A percentile compares a stretch with the other conserved stretches of the same genome.
Evolutionary conservation across 2,797 vertebrate species (phyloP).

Genomic region (Aulostomus chinensis): DNA sequence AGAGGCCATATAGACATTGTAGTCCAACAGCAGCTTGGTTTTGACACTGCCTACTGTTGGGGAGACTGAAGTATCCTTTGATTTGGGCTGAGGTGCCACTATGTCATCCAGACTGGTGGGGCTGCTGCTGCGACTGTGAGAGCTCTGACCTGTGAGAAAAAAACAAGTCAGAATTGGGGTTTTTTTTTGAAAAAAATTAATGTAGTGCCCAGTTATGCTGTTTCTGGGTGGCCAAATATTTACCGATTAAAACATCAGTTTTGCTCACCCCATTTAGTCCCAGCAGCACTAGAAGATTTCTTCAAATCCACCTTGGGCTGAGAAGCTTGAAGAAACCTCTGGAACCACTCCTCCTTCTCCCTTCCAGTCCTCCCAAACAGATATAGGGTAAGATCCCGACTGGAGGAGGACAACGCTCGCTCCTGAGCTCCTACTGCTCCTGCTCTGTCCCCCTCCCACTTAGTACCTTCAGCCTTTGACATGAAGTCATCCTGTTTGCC

Average conservation of each 20-base stretch:
- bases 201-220: too few relatives aligned
- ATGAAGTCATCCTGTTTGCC: conserved; percentile 92
- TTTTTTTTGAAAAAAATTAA: too few relatives aligned
- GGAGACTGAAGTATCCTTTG: conserved; percentile 80
- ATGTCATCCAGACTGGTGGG: conserved; percentile 89
- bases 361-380: conserved; percentile 95
- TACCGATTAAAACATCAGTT: not conserved
- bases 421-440: conserved; percentile 59
- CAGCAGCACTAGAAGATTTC: conserved; percentile 68
- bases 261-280: conserved; percentile 82
- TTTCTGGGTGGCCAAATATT: too few relatives aligned
- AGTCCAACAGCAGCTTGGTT: conserved; percentile 87
- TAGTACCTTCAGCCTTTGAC: conserved; percentile 87
- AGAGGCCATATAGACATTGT: conserved; percentile 89
- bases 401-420: conserved; percentile 48
- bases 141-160: conserved; percentile 71
- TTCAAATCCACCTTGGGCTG: conserved; percentile 82
- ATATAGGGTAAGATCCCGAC: conserved; percentile 87
- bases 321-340: conserved; percentile 86
- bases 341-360: conserved; percentile 98
- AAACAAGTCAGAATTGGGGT: too few relatives aligned
- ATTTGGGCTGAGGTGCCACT: conserved; percentile 77
- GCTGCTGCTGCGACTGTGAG: conserved; percentile 91
- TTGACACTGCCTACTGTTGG: conserved; percentile 53
- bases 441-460: conserved; percentile 31